phyloP scores from a whole-genome alignment of 2,113 vertebrate species.

The Hippocampus guttulatus region DNA sequence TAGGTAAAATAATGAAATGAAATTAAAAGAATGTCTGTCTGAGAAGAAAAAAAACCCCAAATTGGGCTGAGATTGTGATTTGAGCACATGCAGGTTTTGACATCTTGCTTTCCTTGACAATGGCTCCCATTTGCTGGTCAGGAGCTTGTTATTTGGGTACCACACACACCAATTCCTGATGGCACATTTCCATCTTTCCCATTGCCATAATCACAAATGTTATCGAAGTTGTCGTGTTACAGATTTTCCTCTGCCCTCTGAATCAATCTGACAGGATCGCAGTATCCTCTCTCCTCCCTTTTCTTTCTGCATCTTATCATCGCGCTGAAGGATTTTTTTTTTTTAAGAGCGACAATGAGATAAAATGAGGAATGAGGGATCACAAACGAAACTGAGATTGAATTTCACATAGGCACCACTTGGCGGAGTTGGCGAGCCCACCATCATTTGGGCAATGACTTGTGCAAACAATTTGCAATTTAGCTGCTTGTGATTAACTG shows the following conservation, averaged over 20 bases:
- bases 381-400: slow-evolving; percentile 50
- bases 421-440: slow-evolving; percentile 49
- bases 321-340: slow-evolving; percentile 11
- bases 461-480: slow-evolving; percentile 65
- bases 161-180: slow-evolving; percentile 17
- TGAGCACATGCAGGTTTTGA: not conserved
- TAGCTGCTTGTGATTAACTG: slow-evolving; percentile 57
- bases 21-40: not conserved
- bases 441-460: slow-evolving; percentile 59
- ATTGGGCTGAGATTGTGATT: not conserved
- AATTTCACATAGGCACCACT: slow-evolving; percentile 58
- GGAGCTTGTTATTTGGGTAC: slow-evolving; percentile 28
- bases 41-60: not conserved
- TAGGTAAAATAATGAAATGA: not conserved
- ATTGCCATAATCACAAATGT: slow-evolving; percentile 26
- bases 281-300: slow-evolving; percentile 20
- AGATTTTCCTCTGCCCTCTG: slow-evolving; percentile 4
- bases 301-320: slow-evolving; percentile 41
- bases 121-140: slow-evolving; percentile 8
- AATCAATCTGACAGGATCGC: slow-evolving; percentile 48
- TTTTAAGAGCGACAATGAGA: slow-evolving; percentile 32
- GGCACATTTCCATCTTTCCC: slow-evolving; percentile 36
- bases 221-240: slow-evolving; percentile 33
- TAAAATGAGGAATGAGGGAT: slow-evolving; percentile 55
- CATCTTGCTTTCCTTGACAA: not conserved